Percentiles rank a stretch among this genome's conserved stretches.
These are phyloP conservation scores for Drosophila subquinaria DNA, from an alignment of 2,888 invertebrate genomes.

Conservation along the genomic window DNA sequence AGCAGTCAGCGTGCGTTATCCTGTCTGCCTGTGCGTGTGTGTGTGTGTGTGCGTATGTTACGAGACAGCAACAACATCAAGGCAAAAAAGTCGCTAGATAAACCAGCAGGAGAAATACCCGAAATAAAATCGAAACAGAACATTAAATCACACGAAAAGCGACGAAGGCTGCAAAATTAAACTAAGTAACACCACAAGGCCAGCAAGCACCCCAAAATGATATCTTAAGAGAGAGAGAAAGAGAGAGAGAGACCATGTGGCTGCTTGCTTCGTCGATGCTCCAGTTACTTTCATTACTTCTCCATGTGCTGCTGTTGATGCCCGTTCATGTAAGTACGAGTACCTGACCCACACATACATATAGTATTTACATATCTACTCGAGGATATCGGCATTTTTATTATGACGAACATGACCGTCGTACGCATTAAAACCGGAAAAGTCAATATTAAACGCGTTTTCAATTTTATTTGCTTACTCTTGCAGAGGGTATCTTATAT, in stretches of 20 bases:
- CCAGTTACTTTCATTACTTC: constrained; percentile 35
- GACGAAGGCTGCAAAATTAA: constrained; percentile 36
- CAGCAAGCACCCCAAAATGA: constrained; percentile 41
- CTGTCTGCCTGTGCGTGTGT: neutral
- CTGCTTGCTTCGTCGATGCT: constrained; percentile 50
- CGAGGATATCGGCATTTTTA: too few species aligned
- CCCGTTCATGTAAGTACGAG: constrained; percentile 50
- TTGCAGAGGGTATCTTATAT: too few species aligned
- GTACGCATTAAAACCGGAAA: too few species aligned
- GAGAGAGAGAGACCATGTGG: constrained; percentile 59
- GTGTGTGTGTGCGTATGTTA: constrained; percentile 15
- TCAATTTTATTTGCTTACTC: too few species aligned
- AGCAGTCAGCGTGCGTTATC: constrained; percentile 33
- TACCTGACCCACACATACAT: neutral
- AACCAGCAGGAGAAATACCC: constrained; percentile 31
- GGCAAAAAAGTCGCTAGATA: constrained; percentile 52
- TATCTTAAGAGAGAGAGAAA: constrained; percentile 53
- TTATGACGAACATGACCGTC: too few species aligned
- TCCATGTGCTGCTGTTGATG: constrained; percentile 46
- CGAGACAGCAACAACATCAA: constrained; percentile 39
- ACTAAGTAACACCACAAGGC: constrained; percentile 27
- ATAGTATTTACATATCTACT: neutral
- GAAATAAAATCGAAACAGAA: constrained; percentile 20
- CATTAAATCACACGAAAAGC: constrained; percentile 47
- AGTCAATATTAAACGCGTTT: too few species aligned